Base-by-base conservation (phyloP, 2,113 vertebrate species). In the Hippoglossus stenolepis region DNA sequence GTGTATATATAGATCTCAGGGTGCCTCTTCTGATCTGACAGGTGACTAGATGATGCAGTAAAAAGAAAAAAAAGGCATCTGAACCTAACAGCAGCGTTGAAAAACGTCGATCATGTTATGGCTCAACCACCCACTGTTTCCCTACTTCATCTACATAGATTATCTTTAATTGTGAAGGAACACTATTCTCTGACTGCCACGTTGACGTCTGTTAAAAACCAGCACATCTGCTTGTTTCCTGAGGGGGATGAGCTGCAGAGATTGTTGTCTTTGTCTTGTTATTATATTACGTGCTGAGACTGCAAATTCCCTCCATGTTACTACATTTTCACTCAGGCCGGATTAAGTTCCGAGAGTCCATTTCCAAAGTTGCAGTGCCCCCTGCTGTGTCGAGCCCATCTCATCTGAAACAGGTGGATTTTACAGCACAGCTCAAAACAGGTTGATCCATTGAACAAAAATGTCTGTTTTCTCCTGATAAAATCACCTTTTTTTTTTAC, bases 351-450 rank as follows among this genome's bases (percentile, higher is more conserved):
- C 49, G 56, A 60, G 59, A 77, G 57, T 69, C 51, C 9, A 71
- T 89, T 87, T 84, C 64, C 77, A 87, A 84, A 91, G 82, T 86
- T 82, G 77, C 70, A 87, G 79, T 88, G 90, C 91, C 90, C 87
- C 89, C 91, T 92, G 76, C 87, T 90, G 91, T 80, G 75, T 49
- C 5, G 14, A 87, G n/a, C 23, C 15, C 2, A 28, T 64, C 51
- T 82, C 53, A 65, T 68, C 47, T 66, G 66, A 68, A 56, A 66
- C 61, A 70, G 75, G 54, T 61, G 67, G 14, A 43, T 45, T 31
- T 11, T 23, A 56, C 8, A 10, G 61, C 28, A 53, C 28, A 61
- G 45, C 15, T 65, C 28, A 69, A 38, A 65, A 82, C 28, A 70
- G 60, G 31, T 6, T 15, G 35, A 35, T n/a, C 66, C 10, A 60